These are phyloP conservation scores for Phortica okadai DNA, from an alignment of 2,888 invertebrate species.

Conservation along the genomic window DNA sequence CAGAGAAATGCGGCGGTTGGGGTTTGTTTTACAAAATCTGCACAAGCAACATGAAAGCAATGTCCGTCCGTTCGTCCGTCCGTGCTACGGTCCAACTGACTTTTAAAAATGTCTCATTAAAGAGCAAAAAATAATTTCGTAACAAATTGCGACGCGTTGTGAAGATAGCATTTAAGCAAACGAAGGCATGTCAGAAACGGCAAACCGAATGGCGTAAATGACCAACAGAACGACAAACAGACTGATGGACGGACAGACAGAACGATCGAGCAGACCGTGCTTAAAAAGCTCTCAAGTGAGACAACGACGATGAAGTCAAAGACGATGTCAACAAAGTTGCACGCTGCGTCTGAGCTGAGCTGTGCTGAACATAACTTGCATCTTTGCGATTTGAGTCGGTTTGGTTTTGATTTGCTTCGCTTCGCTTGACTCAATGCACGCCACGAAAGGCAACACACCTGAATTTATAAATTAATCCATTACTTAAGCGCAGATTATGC, in stretches of 20 bases:
- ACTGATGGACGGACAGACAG: constrained; percentile 16
- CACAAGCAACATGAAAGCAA: not conserved
- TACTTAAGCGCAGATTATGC: constrained; percentile 65
- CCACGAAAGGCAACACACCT: not conserved
- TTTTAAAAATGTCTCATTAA: constrained; percentile 50
- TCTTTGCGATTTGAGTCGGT: not conserved
- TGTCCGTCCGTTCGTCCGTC: too few relatives aligned
- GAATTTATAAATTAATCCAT: constrained; percentile 68
- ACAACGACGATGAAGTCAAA: not conserved
- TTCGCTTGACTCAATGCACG: constrained; percentile 43
- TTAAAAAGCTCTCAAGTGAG: not conserved
- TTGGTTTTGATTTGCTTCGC: constrained; percentile 3
- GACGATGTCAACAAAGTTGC: too few relatives aligned
- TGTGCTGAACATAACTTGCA: not conserved
- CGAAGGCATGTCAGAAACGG: not conserved
- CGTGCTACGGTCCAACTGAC: not conserved
- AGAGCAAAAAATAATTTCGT: constrained; percentile 53
- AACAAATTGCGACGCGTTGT: constrained; percentile 54
- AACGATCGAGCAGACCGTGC: not conserved
- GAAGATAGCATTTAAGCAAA: constrained; percentile 31
- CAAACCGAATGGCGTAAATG: not conserved
- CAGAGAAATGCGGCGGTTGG: too few relatives aligned
- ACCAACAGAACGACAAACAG: not conserved
- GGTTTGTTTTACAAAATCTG: not conserved
- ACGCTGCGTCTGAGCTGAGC: not conserved